These are phyloP conservation scores for Elanoides forficatus DNA, from an alignment of 2,113 vertebrate species.

Conservation along the genomic window DNA sequence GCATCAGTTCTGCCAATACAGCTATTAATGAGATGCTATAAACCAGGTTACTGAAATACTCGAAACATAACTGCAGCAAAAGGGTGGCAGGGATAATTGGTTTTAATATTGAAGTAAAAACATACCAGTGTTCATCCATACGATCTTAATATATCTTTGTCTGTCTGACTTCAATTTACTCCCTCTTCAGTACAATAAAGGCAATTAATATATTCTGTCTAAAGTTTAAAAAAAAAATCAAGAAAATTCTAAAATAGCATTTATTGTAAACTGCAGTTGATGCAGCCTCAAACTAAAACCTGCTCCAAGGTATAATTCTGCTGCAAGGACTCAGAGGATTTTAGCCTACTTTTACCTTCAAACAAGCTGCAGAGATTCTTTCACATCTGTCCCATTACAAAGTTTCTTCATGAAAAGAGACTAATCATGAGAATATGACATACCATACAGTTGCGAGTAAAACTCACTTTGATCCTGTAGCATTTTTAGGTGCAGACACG, in stretches of 20 bases:
- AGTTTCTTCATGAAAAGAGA: not conserved
- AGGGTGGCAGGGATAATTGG: rapidly evolving
- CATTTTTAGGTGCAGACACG: not conserved
- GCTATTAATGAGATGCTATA: not conserved
- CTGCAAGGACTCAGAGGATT: not conserved
- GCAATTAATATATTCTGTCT: not conserved
- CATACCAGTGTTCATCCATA: rapidly evolving
- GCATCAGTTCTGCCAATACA: not conserved
- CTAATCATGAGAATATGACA: rapidly evolving
- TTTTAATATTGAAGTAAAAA: not conserved
- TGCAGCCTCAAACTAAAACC: not conserved
- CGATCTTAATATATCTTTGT: not conserved
- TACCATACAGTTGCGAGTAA: rapidly evolving
- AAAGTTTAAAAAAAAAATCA: not conserved
- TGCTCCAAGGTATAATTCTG: not conserved
- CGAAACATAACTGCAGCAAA: rapidly evolving
- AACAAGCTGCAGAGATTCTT: not conserved
- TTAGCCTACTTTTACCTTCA: not conserved
- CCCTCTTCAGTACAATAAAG: not conserved
- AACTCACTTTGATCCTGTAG: not conserved
- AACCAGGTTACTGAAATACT: not conserved
- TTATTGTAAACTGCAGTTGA: not conserved
- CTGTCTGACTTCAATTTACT: not conserved
- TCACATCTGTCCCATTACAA: not conserved
- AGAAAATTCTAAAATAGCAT: not conserved